Conservation (phyloP, 2,797 vertebrate species). For the Takifugu ocellatus region DNA sequence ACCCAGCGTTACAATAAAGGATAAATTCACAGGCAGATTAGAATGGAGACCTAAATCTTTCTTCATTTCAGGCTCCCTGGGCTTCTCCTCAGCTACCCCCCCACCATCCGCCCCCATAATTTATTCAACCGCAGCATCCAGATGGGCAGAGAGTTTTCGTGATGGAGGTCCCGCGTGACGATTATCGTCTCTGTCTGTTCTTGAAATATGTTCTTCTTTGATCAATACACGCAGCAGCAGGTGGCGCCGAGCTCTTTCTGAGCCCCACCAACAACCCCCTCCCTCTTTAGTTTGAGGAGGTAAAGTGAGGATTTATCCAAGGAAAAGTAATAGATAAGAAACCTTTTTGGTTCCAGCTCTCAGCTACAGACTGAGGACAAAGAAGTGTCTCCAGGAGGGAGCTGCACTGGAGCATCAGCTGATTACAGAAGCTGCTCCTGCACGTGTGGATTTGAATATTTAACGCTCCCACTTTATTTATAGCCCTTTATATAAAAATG, state of each 20-base stretch:
- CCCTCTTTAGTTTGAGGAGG: slow-evolving; percentile 28
- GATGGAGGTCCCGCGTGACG: slow-evolving; percentile 48
- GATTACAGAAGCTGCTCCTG: slow-evolving; percentile 4
- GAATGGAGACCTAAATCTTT: slow-evolving; percentile 6
- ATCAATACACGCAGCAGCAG: slow-evolving; percentile 42
- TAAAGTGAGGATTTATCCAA: slow-evolving; percentile 25
- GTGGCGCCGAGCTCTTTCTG: slow-evolving; percentile 20
- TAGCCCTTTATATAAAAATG: background rate
- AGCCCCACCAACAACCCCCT: slow-evolving; percentile 6
- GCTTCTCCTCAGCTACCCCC: slow-evolving; percentile 20
- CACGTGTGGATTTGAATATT: slow-evolving; percentile 3
- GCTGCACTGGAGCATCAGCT: background rate
- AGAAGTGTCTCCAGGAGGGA: slow-evolving; percentile 13
- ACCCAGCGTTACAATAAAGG: slow-evolving; percentile 15
- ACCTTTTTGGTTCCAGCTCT: background rate
- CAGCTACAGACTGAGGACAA: slow-evolving; percentile 6
- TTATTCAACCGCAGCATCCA: slow-evolving; percentile 37
- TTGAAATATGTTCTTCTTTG: slow-evolving; percentile 49
- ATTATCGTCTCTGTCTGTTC: slow-evolving; percentile 52
- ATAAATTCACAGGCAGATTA: slow-evolving; percentile 10
- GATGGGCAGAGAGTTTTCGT: slow-evolving; percentile 47
- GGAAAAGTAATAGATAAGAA: slow-evolving; percentile 14
- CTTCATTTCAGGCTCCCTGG: slow-evolving; percentile 3
- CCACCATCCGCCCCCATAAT: slow-evolving; percentile 15
- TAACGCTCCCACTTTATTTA: background rate